phyloP scores from a whole-genome alignment of 1,140 invertebrate species.

The Sinella curviseta region DNA sequence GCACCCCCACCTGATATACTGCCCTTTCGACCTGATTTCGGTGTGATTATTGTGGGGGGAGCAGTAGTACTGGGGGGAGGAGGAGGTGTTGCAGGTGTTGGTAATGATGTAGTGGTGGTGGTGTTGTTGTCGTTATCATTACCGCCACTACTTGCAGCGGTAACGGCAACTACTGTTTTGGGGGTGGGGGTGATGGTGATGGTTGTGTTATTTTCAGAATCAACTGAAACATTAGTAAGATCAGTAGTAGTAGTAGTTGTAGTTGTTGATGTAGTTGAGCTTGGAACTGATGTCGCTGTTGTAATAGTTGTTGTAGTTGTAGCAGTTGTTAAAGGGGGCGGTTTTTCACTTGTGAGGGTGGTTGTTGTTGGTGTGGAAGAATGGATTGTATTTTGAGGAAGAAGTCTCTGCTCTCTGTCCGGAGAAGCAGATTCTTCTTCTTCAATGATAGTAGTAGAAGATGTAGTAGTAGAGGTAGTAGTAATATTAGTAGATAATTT shows the following conservation, averaged over 20 bases:
- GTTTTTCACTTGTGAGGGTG: too few relatives aligned
- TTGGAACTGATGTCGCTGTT: not conserved
- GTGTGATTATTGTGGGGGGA: slow-evolving; percentile 5
- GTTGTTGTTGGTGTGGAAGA: not conserved
- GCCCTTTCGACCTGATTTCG: slow-evolving; percentile 5
- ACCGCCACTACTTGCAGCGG: not conserved
- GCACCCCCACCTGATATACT: slow-evolving; percentile 2
- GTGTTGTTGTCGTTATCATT: not conserved
- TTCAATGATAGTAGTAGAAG: not conserved
- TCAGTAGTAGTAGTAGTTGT: too few relatives aligned
- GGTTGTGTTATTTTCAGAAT: not conserved
- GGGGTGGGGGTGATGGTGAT: too few relatives aligned
- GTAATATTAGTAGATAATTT: not conserved
- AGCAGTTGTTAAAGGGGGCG: not conserved
- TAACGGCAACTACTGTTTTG: too few relatives aligned
- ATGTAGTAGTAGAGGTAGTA: not conserved
- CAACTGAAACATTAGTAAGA: not conserved
- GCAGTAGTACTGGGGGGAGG: not conserved
- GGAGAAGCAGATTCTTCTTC: not conserved
- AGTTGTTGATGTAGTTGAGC: not conserved
- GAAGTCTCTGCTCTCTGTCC: not conserved
- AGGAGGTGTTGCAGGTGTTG: not conserved
- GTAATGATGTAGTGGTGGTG: not conserved
- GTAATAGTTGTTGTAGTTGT: not conserved
- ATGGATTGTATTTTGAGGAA: not conserved